phyloP scores from a whole-genome alignment of 2,113 vertebrate species.

The Gorsachius goisagi region DNA sequence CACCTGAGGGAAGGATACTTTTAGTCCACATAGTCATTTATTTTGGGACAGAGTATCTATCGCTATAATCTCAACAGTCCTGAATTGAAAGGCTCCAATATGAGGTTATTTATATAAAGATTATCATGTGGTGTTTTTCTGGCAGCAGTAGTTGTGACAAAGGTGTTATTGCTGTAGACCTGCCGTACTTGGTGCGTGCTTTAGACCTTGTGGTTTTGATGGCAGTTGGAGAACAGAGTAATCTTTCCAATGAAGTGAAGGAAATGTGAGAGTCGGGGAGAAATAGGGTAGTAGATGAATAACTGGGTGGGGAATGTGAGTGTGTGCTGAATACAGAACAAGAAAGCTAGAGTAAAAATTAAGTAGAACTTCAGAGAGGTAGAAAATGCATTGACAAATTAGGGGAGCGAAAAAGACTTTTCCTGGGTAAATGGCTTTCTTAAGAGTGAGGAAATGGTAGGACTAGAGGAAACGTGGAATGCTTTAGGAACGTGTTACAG shows the following conservation, averaged over 20 bases:
- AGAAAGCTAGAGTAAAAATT: not conserved
- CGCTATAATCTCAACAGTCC: not conserved
- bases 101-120: not conserved
- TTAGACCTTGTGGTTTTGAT: not conserved
- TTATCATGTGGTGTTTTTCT: not conserved
- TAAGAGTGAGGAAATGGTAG: not conserved
- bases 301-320: not conserved
- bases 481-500: fast-evolving
- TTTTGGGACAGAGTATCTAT: not conserved
- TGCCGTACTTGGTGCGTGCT: not conserved
- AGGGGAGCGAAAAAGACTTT: not conserved
- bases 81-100: not conserved
- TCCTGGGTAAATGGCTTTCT: not conserved
- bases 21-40: not conserved
- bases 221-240: not conserved
- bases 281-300: not conserved
- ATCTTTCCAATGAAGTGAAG: not conserved
- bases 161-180: not conserved
- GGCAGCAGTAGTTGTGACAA: not conserved
- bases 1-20: not conserved
- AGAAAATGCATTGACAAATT: not conserved
- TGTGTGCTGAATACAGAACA: not conserved
- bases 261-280: not conserved
- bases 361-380: not conserved
- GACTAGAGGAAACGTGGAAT: fast-evolving